phyloP scores from a whole-genome alignment of 2,888 invertebrate species.

The Junonia oenone region DNA sequence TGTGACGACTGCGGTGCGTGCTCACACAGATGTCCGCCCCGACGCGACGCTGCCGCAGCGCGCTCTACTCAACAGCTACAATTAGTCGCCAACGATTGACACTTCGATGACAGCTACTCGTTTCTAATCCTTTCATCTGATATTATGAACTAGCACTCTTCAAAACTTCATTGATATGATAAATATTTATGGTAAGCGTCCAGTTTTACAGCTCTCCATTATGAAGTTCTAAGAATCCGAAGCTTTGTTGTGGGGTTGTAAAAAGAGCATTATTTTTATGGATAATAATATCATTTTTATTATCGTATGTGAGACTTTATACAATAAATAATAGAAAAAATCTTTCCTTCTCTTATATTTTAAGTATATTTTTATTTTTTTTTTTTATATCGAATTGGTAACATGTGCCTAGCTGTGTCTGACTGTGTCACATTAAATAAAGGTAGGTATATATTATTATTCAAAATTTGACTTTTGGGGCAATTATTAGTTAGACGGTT shows the following conservation, averaged over 20 bases:
- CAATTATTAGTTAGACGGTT: too few relatives aligned
- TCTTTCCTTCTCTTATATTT: neutral
- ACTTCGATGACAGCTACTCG: neutral
- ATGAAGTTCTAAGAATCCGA: slow-evolving; percentile 24
- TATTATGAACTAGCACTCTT: slow-evolving; percentile 4
- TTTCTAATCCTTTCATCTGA: neutral
- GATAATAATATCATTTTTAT: neutral
- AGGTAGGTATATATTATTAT: too few relatives aligned
- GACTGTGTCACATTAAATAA: too few relatives aligned
- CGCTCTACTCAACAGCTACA: neutral
- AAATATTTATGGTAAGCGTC: slow-evolving; percentile 28
- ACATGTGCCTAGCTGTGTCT: too few relatives aligned
- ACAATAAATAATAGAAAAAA: neutral
- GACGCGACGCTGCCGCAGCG: neutral
- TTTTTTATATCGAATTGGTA: neutral
- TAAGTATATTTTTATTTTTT: neutral
- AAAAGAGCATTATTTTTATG: slow-evolving; percentile 23
- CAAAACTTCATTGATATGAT: slow-evolving; percentile 23
- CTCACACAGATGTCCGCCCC: slow-evolving; percentile 10
- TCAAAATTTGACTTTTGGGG: too few relatives aligned
- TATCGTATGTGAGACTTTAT: neutral
- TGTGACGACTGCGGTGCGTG: slow-evolving; percentile 6
- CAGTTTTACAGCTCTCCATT: slow-evolving; percentile 21
- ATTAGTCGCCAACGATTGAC: neutral
- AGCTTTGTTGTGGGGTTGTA: slow-evolving; percentile 27